Conservation (phyloP, 2,113 vertebrate genomes). For the Datnioides undecimradiatus region DNA sequence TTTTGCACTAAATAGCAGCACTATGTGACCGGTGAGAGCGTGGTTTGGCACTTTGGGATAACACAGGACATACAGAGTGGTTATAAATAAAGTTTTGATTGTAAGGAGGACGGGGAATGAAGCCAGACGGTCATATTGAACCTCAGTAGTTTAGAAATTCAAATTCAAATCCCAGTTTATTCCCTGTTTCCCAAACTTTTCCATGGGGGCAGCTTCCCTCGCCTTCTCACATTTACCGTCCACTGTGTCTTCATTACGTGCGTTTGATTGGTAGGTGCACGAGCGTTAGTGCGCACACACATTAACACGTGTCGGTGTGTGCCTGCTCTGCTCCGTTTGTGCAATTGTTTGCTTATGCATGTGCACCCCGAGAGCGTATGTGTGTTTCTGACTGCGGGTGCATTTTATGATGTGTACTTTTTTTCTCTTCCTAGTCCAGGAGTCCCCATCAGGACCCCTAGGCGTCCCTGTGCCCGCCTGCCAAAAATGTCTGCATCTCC, state of each 20-base stretch:
- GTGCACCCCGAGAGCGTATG: conserved; percentile 45
- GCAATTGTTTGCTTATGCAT: conserved; percentile 51
- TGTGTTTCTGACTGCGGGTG: conserved; percentile 64
- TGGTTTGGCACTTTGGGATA: too few relatives aligned
- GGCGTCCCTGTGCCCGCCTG: conserved; percentile 77
- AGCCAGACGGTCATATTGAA: conserved; percentile 14
- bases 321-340: conserved; percentile 30
- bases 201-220: conserved; percentile 50
- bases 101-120: not conserved
- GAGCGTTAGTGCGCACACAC: conserved; percentile 19
- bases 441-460: conserved; percentile 79
- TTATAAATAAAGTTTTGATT: not conserved
- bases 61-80: not conserved
- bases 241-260: conserved; percentile 52
- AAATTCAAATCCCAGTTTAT: conserved; percentile 35
- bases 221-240: conserved; percentile 53
- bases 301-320: conserved; percentile 33
- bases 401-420: conserved; percentile 68
- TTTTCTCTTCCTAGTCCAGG: conserved; percentile 78
- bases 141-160: conserved; percentile 16
- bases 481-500: conserved; percentile 82
- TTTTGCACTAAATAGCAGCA: not conserved
- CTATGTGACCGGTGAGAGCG: too few relatives aligned
- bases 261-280: conserved; percentile 37
- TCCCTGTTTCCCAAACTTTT: conserved; percentile 38